A percentile compares a stretch with the other conserved stretches of the same genome.
Conservation (phyloP, 2,888 invertebrate genomes). For the Suillia variegata region DNA sequence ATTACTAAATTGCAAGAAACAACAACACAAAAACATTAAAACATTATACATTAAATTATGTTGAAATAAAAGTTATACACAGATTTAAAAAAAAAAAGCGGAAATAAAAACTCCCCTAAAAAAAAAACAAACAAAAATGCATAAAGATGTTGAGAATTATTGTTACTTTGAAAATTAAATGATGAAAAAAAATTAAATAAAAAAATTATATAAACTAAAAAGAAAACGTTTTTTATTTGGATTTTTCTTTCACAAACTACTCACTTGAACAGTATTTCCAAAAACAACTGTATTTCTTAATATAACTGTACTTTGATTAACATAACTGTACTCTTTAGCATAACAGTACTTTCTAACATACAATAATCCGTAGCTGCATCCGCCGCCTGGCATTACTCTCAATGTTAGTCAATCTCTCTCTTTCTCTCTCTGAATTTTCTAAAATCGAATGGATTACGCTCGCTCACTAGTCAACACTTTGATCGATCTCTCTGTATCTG, state of each 20-base stretch:
- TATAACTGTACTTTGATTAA: too few relatives aligned
- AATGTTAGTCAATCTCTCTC: too few relatives aligned
- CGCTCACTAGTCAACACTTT: too few relatives aligned
- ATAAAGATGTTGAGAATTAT: constrained; percentile 53
- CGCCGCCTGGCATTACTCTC: too few relatives aligned
- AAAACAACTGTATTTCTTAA: too few relatives aligned
- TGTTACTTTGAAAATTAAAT: constrained; percentile 58
- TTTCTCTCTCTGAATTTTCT: too few relatives aligned
- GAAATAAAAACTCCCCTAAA: constrained; percentile 25
- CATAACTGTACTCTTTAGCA: too few relatives aligned
- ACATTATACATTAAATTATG: constrained; percentile 43
- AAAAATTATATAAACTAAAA: constrained; percentile 33
- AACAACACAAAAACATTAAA: constrained; percentile 44
- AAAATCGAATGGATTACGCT: too few relatives aligned
- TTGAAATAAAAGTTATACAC: constrained; percentile 48
- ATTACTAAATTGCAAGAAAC: constrained; percentile 6
- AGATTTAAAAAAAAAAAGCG: constrained; percentile 27
- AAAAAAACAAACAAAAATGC: too few relatives aligned
- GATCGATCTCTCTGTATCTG: background rate
- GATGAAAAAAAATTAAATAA: constrained; percentile 31
- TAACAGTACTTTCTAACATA: too few relatives aligned
- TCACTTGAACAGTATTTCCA: too few relatives aligned
- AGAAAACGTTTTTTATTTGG: constrained; percentile 17
- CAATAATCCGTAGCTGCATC: too few relatives aligned
- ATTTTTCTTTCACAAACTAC: background rate